These are phyloP conservation scores for Enteromius anoplus DNA, from an alignment of 2,797 vertebrate genomes.

Conservation along the genomic window DNA sequence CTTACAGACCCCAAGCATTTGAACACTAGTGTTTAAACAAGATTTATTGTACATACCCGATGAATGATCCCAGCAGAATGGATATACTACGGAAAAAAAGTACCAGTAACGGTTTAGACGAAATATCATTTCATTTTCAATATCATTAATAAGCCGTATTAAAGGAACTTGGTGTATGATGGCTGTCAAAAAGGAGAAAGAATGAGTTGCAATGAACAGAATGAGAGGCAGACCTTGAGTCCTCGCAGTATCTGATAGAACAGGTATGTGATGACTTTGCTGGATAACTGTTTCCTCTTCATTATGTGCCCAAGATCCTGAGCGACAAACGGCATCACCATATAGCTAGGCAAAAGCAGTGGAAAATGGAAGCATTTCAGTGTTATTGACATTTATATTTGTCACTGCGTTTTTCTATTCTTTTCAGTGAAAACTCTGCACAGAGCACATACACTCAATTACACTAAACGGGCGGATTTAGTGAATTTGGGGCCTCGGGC, in stretches of 20 bases:
- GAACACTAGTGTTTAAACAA: neutral
- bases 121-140: neutral
- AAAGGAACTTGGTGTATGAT: neutral
- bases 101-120: constrained; percentile 26
- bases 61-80: constrained; percentile 85
- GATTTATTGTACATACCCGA: constrained; percentile 74
- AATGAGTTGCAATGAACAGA: neutral
- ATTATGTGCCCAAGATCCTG: constrained; percentile 81
- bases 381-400: neutral
- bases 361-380: neutral
- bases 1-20: too few relatives aligned
- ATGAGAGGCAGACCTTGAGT: constrained; percentile 72
- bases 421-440: neutral
- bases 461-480: neutral
- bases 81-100: constrained; percentile 76
- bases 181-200: neutral
- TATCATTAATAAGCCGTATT: neutral
- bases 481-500: too few relatives aligned
- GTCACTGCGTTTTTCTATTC: neutral
- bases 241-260: constrained; percentile 84
- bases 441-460: neutral
- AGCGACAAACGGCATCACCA: constrained; percentile 84
- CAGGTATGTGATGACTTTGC: constrained; percentile 75
- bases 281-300: constrained; percentile 76
- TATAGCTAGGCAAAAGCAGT: constrained; percentile 70